phyloP scores from a whole-genome alignment of 2,888 invertebrate genomes.

The Antitype chi region DNA sequence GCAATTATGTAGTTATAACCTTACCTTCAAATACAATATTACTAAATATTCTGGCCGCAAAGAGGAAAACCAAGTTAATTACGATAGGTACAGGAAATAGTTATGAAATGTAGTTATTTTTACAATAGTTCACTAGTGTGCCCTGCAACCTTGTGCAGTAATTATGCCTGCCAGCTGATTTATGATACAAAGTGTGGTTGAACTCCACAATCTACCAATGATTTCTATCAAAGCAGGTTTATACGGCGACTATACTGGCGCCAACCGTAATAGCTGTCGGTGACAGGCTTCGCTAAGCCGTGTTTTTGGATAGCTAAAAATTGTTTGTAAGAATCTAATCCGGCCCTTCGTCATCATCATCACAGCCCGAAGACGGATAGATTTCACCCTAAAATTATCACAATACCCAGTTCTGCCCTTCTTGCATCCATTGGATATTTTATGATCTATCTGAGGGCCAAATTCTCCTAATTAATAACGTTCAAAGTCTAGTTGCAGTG shows the following conservation, averaged over 20 bases:
- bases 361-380: neutral
- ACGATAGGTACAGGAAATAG: slow-evolving; percentile 19
- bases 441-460: too few relatives aligned
- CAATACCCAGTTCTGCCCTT: neutral
- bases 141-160: neutral
- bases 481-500: too few relatives aligned
- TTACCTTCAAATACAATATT: neutral
- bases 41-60: neutral
- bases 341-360: neutral
- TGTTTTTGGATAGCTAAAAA: neutral
- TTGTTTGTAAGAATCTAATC: neutral
- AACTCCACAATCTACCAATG: neutral
- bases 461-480: too few relatives aligned
- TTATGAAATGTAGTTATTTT: slow-evolving; percentile 30
- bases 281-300: neutral
- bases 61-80: slow-evolving; percentile 18
- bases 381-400: neutral
- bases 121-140: neutral
- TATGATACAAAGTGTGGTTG: neutral
- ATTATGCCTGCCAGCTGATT: neutral
- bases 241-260: too few relatives aligned
- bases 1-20: neutral
- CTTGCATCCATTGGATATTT: neutral
- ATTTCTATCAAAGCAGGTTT: neutral
- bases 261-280: neutral